phyloP scores from a whole-genome alignment of 2,797 vertebrate species.

The Brachyrhaphis roseni region DNA sequence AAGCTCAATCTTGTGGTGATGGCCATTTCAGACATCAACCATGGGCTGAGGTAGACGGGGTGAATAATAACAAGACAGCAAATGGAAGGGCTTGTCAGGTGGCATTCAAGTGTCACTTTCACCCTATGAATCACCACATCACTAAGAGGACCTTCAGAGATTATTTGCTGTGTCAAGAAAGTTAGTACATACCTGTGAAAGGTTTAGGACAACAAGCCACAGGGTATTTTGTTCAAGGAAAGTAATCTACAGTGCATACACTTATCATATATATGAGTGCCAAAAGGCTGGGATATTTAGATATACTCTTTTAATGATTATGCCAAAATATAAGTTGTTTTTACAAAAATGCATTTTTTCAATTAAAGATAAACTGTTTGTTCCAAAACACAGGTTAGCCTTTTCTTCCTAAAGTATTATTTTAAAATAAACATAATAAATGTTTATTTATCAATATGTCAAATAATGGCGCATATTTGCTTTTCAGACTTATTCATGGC shows the following conservation, averaged over 20 bases:
- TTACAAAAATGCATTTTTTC: background rate
- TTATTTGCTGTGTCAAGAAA: conserved; percentile 8
- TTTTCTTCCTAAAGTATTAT: background rate
- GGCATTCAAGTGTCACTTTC: conserved; percentile 61
- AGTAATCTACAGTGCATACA: background rate
- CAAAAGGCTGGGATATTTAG: too few species aligned
- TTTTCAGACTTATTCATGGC: background rate
- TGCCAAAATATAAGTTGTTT: background rate
- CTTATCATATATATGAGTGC: background rate
- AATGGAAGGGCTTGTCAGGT: conserved; percentile 65
- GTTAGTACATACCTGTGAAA: conserved; percentile 1
- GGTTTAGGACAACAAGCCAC: background rate
- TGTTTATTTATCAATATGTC: background rate
- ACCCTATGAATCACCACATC: conserved; percentile 43
- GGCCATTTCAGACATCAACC: conserved; percentile 40
- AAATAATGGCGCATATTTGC: background rate
- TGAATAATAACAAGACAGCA: conserved; percentile 62
- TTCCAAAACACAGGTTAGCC: background rate
- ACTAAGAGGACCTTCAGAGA: conserved; percentile 6
- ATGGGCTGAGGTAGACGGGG: conserved; percentile 34
- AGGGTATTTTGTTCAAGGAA: conserved; percentile 12
- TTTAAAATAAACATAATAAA: background rate
- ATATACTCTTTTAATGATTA: too few species aligned
- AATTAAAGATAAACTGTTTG: background rate
- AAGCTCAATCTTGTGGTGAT: conserved; percentile 43